A percentile compares a stretch with the other conserved stretches of the same genome.
Conservation (phyloP, 2,888 invertebrate species). For the Xestia c-nigrum region DNA sequence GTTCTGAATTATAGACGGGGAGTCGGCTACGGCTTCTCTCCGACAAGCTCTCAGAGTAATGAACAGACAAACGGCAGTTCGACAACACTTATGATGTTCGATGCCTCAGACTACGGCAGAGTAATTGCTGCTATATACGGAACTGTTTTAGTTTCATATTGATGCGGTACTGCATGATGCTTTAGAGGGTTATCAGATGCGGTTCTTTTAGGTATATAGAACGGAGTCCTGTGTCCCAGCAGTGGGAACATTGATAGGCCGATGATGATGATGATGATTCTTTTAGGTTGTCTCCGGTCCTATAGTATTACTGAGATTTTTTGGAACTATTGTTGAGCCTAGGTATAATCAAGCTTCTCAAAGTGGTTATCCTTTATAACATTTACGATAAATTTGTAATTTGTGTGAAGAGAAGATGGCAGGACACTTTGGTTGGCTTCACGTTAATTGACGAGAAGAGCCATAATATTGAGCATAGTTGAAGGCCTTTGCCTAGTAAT, state of each 20-base stretch:
- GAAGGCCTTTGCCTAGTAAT: not conserved
- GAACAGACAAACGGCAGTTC: slow-evolving; percentile 74
- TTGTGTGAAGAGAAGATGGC: not conserved
- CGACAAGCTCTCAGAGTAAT: slow-evolving; percentile 85
- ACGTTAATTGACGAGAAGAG: not conserved
- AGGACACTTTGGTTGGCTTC: not conserved
- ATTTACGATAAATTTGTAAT: not conserved
- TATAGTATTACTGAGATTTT: not conserved
- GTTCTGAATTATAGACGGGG: slow-evolving; percentile 80
- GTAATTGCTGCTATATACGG: slow-evolving; percentile 83
- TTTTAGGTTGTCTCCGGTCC: no score
- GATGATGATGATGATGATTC: no score
- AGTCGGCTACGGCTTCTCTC: slow-evolving; percentile 63
- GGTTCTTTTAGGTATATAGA: no score
- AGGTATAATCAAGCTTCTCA: not conserved
- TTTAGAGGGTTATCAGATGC: not conserved
- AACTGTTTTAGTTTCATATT: slow-evolving; percentile 49
- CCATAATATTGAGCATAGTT: not conserved
- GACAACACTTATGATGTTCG: slow-evolving; percentile 71
- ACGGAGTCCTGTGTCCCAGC: no score
- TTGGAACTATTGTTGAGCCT: not conserved
- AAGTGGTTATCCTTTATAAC: not conserved
- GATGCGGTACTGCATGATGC: not conserved
- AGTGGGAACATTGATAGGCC: no score
- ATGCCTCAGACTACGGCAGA: slow-evolving; percentile 68